Evolutionary conservation across 2,888 invertebrate genomes (phyloP).

Genomic region (Drosophila kuntzei): DNA sequence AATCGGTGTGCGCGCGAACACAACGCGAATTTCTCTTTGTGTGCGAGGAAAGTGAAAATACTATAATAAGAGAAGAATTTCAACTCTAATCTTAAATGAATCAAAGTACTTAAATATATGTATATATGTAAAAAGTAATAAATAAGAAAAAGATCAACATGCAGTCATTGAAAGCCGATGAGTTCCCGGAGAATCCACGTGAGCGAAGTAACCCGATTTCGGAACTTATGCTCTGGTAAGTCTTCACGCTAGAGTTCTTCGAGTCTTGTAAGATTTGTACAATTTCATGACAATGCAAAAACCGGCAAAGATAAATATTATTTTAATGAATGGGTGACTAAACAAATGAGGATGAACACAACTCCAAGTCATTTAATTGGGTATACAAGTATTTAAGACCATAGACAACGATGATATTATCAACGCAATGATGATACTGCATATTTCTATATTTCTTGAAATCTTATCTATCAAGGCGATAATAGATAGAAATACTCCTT

Average conservation of each 20-base stretch:
- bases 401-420: conserved; percentile 6
- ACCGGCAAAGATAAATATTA: not conserved
- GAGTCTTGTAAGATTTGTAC: not conserved
- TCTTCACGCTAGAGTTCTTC: not conserved
- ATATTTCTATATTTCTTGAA: conserved; percentile 15
- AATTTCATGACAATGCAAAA: conserved; percentile 6
- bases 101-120: conserved; percentile 8
- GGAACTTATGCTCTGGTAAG: conserved; percentile 88
- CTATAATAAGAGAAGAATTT: not conserved
- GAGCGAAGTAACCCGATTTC: conserved; percentile 88
- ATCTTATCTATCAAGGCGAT: conserved; percentile 34
- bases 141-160: conserved; percentile 56
- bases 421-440: conserved; percentile 18
- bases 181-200: conserved; percentile 86
- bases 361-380: conserved; percentile 12
- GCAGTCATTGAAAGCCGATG: conserved; percentile 84
- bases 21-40: not conserved
- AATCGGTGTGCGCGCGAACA: conserved; percentile 7
- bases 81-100: conserved; percentile 8
- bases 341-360: not conserved
- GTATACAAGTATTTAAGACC: not conserved
- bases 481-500: conserved; percentile 20
- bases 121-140: conserved; percentile 19
- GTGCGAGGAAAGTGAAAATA: conserved; percentile 1
- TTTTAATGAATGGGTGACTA: not conserved